Base-by-base conservation (phyloP, 2,113 vertebrate genomes). In the Garra rufa region DNA sequence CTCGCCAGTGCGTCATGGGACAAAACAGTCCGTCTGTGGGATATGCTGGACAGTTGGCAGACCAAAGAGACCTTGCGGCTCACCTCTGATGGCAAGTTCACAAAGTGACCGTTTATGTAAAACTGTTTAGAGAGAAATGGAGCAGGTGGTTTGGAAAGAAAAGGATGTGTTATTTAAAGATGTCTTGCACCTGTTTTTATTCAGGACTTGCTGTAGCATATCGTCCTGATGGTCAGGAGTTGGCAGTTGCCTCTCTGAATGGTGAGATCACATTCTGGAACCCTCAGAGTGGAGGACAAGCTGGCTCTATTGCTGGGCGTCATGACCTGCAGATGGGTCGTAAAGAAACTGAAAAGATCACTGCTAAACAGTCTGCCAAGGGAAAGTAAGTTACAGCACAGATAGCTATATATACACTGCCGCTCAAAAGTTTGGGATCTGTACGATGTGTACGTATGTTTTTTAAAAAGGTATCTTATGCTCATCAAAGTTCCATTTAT, bases 1-100 rank as follows among this genome's bases (percentile, higher is more conserved):
- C 93, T 99, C 83, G 98, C 97, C 87, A 99, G 97, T 14, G 94
- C 92, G 6, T 99, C 98, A n/a, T 99, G 98, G 98, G 98, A 99
- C 86, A 94, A 94, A 75, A 99, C 97, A 0, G 93, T 99, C 57
- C 94, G 95, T 3, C 91, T 99, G 63, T 99, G 98, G 98, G 96
- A 99, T 93, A 98, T 99, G 97, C 85, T 92, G n/a, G 96, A 99
- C 93, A 99, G 97, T 93, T 99, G 98, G 97, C 95, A 96, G 86
- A 96, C 96, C 82, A 98, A 96, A 59, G 98, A 99, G 87, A 97
- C 96, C 0, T 92, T 99, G 1, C 71, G 81, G 3, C 84, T 99
- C 71, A 94, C 91, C 43, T 95, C 97, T 0, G 97, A 99, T 1
- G 98, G 98, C 99, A 92, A 93, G 71, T 48, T 44, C 9, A 55